These are phyloP conservation scores for Tanytarsus gracilentus DNA, from an alignment of 2,888 invertebrate species.

Conservation along the genomic window DNA sequence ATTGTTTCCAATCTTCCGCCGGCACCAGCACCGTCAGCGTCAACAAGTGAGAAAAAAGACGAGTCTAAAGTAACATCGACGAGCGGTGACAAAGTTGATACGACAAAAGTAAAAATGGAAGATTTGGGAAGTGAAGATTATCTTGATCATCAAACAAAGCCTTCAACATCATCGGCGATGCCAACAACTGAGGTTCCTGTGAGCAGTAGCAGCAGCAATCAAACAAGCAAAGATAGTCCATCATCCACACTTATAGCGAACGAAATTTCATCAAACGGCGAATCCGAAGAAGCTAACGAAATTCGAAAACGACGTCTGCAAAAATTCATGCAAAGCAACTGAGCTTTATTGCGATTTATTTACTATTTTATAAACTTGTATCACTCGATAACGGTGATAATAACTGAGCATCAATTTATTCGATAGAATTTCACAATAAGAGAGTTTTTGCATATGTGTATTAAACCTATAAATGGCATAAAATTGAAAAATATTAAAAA, in stretches of 20 bases:
- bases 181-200: not conserved
- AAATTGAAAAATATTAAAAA: too few species aligned
- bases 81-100: not conserved
- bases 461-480: too few species aligned
- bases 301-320: conserved; percentile 67
- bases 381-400: too few species aligned
- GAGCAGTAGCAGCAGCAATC: not conserved
- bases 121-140: conserved; percentile 34
- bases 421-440: too few species aligned
- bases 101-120: conserved; percentile 4
- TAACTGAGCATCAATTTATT: too few species aligned
- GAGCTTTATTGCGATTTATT: conserved; percentile 7
- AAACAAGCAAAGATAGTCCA: conserved; percentile 28
- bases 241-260: conserved; percentile 31
- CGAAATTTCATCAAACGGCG: conserved; percentile 29
- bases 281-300: conserved; percentile 51
- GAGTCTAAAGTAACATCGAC: not conserved
- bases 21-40: conserved; percentile 35
- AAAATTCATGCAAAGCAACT: conserved; percentile 48
- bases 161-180: not conserved
- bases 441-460: too few species aligned
- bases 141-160: conserved; percentile 34
- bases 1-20: conserved; percentile 52
- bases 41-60: conserved; percentile 10
- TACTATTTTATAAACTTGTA: too few species aligned